Evolutionary conservation across 2,888 invertebrate species (phyloP), one percentile per base, ranked within the genome.

Genomic region (Sesia apiformis): DNA sequence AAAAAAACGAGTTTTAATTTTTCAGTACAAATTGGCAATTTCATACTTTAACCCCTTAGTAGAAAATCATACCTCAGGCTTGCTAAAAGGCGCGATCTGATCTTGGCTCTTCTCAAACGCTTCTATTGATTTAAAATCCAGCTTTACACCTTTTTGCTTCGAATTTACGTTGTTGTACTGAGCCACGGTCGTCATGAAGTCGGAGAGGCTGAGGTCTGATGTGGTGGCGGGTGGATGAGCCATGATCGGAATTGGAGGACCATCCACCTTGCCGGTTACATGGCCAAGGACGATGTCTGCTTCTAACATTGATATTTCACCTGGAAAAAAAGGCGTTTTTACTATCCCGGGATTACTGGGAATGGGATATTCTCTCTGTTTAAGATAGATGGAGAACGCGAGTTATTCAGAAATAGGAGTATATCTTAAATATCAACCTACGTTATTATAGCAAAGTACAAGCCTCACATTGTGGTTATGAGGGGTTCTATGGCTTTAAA

Each of bases 111-210:
- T 84, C 55, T 91, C 88, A 68, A 94, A 94, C 0, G 94, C 95
- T 51, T 94, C 94, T 50, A 93, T 93, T 1, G 92, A 91, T 78
- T 97, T 97, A 73, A 97, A 97, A 80, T 97, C 97, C 51, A 98
- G 83, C 75, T 98, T 98, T 1, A 97, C 92, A 0, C 97, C 97
- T 74, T 95, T 96, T 63, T 79, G 85, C n/a, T 73, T 65, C 3
- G 74, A 58, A 41, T 81, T 82, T 5, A 74, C 74, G 49, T 85
- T 85, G 67, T 91, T 90, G 61, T 90, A 81, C 6, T 82, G 76
- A 7, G 91, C 77, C 43, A 94, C 92, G 0, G 88, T 81, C 3
- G 82, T 74, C 5, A 97, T 79, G 86, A 97, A 97, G 8, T 92
- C 90, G 0, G 92, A 88, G 38, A 97, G 88, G 1, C 94, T 92